Percentiles rank a stretch among this genome's conserved stretches.
Evolutionary conservation across 2,113 vertebrate species (phyloP).

Genomic region (Pituophis catenifer): DNA sequence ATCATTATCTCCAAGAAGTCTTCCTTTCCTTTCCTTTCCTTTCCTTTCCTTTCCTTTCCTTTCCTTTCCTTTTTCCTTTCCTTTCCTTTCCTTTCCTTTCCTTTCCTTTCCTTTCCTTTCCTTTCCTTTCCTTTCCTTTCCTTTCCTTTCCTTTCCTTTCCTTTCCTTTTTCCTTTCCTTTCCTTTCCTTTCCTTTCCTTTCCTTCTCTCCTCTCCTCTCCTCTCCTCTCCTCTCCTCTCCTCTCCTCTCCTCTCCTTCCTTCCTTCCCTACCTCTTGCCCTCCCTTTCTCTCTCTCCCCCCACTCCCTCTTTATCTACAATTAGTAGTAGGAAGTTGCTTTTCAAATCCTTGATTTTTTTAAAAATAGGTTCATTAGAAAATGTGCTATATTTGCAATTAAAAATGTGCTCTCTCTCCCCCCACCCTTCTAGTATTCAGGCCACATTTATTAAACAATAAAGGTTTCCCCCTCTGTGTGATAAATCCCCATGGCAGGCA

Average conservation of each 20-base stretch:
- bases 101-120: not conserved
- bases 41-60: too few species aligned
- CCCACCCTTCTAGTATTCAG: not conserved
- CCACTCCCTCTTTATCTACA: not conserved
- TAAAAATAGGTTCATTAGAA: not conserved
- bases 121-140: too few species aligned
- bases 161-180: too few species aligned
- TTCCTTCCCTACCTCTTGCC: too few species aligned
- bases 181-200: not conserved
- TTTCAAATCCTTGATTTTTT: not conserved
- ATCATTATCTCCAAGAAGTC: not conserved
- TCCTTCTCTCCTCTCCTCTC: too few species aligned
- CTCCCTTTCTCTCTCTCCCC: too few species aligned
- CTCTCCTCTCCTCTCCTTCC: too few species aligned
- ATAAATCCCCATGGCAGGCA: slow-evolving; percentile 19
- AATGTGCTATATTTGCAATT: not conserved
- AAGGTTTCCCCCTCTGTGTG: not conserved
- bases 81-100: too few species aligned
- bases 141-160: too few species aligned
- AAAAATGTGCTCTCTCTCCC: too few species aligned
- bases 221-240: not conserved
- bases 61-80: not conserved
- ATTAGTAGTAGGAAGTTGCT: not conserved
- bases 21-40: not conserved
- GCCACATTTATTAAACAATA: slow-evolving; percentile 12